Evolutionary conservation across 2,888 invertebrate genomes (phyloP).

Genomic region (Conus canariensis): DNA sequence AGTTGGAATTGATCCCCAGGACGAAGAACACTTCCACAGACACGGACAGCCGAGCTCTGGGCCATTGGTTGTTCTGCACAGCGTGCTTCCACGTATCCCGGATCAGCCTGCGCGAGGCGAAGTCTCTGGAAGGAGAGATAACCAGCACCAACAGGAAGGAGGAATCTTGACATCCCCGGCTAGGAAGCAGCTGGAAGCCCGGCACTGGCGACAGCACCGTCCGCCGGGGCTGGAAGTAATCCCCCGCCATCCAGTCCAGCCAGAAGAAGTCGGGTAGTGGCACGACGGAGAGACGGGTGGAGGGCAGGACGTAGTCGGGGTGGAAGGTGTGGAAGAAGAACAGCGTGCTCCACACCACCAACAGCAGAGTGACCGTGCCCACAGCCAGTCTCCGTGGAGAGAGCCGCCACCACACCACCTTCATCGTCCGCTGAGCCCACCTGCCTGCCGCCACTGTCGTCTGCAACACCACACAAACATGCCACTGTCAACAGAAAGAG

Average conservation of each 20-base stretch:
- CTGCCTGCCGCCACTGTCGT: not conserved
- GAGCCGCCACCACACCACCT: not conserved
- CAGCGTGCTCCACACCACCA: not conserved
- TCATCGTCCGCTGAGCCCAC: not conserved
- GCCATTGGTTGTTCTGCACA: conserved; percentile 21
- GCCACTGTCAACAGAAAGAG: too few relatives aligned
- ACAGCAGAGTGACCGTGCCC: not conserved
- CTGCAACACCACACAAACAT: not conserved
- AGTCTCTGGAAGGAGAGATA: not conserved
- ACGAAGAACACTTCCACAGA: conserved; percentile 17
- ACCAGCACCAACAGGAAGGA: conserved; percentile 27
- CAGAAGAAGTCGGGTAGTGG: conserved; percentile 19
- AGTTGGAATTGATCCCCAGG: not conserved
- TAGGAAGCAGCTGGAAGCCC: not conserved
- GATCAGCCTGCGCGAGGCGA: not conserved
- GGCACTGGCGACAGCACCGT: conserved; percentile 14
- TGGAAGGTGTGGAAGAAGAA: not conserved
- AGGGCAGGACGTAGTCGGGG: conserved; percentile 17
- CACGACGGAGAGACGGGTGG: not conserved
- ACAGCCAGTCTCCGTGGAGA: not conserved
- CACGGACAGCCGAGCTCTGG: not conserved
- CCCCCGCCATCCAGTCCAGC: conserved; percentile 19
- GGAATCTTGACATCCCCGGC: not conserved
- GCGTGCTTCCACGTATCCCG: conserved; percentile 36
- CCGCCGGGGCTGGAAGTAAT: conserved; percentile 25